Conservation (phyloP, 2,113 vertebrate genomes). For the Hassar affinis region DNA sequence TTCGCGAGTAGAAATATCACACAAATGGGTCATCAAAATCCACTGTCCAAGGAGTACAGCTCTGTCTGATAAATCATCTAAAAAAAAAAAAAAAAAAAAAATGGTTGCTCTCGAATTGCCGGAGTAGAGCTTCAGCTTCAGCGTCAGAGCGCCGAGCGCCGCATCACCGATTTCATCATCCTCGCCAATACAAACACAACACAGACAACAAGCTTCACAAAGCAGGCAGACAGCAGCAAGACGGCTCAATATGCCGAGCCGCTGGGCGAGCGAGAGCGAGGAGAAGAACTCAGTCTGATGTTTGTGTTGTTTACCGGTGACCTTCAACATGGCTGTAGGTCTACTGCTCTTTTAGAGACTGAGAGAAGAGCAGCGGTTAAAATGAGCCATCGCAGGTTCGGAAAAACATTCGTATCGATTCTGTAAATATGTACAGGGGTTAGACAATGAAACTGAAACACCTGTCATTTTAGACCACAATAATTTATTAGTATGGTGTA, state of each 20-base stretch:
- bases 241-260: conserved; percentile 36
- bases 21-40: neutral
- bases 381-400: neutral
- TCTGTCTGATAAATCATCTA: neutral
- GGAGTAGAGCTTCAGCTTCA: neutral
- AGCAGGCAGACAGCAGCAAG: conserved; percentile 29
- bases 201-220: conserved; percentile 37
- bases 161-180: conserved; percentile 35
- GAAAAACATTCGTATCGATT: neutral
- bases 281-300: conserved; percentile 8
- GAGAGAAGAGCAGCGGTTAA: conserved; percentile 6
- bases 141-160: neutral
- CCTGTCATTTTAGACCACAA: too few species aligned
- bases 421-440: too few species aligned
- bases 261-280: neutral
- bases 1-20: neutral
- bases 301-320: conserved; percentile 34
- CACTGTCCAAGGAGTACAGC: neutral
- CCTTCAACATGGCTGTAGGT: conserved; percentile 19
- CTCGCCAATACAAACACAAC: conserved; percentile 30
- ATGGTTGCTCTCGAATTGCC: neutral
- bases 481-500: too few species aligned
- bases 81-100: too few species aligned
- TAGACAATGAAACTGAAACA: too few species aligned
- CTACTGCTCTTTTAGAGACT: neutral